phyloP scores from a whole-genome alignment of 2,113 vertebrate genomes.

The Perca fluviatilis region DNA sequence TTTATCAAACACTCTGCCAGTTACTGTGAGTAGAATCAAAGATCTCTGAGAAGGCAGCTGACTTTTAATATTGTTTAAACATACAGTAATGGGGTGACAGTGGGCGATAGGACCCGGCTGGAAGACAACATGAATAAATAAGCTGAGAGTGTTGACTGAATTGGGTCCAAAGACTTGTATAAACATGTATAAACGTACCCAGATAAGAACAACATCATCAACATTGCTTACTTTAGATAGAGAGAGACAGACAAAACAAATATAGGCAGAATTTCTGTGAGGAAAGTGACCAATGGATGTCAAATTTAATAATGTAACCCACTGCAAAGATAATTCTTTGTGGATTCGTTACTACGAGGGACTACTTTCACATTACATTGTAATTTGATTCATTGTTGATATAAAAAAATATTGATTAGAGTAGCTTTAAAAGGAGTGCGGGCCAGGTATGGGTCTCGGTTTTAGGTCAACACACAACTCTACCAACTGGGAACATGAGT shows the following conservation, averaged over 20 bases:
- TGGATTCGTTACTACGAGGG: neutral
- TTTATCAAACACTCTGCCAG: constrained; percentile 11
- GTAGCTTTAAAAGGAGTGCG: neutral
- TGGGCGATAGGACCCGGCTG: neutral
- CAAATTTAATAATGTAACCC: neutral
- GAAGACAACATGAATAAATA: constrained; percentile 6
- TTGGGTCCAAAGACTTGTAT: neutral
- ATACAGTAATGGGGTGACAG: neutral
- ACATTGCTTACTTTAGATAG: neutral
- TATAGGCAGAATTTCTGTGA: neutral
- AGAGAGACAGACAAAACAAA: neutral
- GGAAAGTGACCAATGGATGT: neutral
- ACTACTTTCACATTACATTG: neutral
- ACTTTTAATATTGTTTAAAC: constrained; percentile 2
- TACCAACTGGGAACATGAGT: neutral
- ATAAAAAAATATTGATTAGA: neutral
- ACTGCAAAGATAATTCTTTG: neutral
- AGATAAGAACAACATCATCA: neutral
- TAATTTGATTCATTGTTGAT: neutral
- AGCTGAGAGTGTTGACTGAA: constrained; percentile 1
- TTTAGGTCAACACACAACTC: neutral
- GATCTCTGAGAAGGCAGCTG: neutral
- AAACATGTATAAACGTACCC: neutral
- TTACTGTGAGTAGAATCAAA: neutral
- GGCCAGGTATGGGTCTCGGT: neutral